Evolutionary conservation across 2,888 invertebrate genomes (phyloP), one percentile per base, ranked within the genome.

Genomic region (Eupithecia subfuscata): DNA sequence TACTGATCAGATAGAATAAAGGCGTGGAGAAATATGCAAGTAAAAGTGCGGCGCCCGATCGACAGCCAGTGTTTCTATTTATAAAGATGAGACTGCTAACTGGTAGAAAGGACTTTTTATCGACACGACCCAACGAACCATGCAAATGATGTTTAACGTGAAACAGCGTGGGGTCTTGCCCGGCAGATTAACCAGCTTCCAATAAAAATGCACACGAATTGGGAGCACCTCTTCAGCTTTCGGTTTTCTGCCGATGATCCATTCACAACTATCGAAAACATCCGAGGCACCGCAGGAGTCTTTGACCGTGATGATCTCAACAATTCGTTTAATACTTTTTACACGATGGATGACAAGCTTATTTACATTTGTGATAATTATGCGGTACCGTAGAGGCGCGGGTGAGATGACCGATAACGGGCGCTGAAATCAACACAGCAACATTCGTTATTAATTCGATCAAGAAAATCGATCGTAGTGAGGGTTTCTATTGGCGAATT

Each of bases 401-500:
- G 86, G 87, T 88, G 87, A 87, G 89, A 92, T 90, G 87, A 80
- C 84, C 84, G 90, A 90, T 93, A 94, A 90, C 91, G 90, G 89
- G 79, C 78, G 89, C 87, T 89, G 87, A 82, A 86, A 82, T 85
- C 87, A 89, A 91, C 91, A 89, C 88, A 80, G 84, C 86, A 89
- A 91, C 91, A 89, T 87, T 88, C 86, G 90, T 93, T 90, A 93
- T 93, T 93, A 93, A 89, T 86, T 87, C 85, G 88, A 92, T 92
- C 90, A 87, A 91, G 90, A 88, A 90, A 91, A 91, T 92, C 89
- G 87, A 93, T 91, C 88, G 90, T 83, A 86, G 89, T 88, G 86
- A 88, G 89, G 89, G 92, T 91, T 90, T 90, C 87, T 88, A 92
- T 92, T 90, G 91, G 93, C 91, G 89, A 93, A 94, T 94, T 93